These are phyloP conservation scores for Scolopax rusticola DNA, from an alignment of 2,797 vertebrate species.

Conservation along the genomic window DNA sequence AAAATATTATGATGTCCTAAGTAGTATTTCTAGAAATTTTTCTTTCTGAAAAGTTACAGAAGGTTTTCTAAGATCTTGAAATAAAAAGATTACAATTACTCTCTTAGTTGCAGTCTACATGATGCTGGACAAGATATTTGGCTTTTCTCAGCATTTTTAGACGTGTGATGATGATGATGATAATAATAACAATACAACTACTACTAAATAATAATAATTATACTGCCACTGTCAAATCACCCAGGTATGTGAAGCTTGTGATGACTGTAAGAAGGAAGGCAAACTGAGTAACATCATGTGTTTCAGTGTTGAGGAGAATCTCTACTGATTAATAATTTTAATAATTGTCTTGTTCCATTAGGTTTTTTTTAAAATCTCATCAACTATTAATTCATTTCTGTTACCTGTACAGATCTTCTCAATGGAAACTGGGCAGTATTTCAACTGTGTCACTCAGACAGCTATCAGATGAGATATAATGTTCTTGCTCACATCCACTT, in stretches of 20 bases:
- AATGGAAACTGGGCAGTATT: neutral
- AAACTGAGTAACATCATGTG: neutral
- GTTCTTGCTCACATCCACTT: neutral
- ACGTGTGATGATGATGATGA: neutral
- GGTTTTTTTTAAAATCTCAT: neutral
- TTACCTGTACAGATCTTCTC: neutral
- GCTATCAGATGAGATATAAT: neutral
- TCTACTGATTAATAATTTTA: neutral
- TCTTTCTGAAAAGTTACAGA: neutral
- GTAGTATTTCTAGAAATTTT: neutral
- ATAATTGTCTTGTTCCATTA: neutral
- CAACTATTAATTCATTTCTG: neutral
- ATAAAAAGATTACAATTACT: neutral
- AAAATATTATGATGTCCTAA: neutral
- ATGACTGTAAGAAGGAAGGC: neutral
- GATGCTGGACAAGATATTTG: neutral
- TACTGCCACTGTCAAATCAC: neutral
- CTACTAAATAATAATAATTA: neutral
- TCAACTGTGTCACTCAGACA: neutral
- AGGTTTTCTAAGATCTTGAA: neutral
- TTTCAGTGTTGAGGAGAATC: neutral
- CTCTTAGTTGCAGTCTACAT: neutral
- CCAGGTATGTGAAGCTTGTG: neutral
- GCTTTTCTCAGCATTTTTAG: neutral
- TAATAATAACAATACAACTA: rapidly evolving